Conservation (phyloP, 2,113 vertebrate genomes). For the Eolophus roseicapilla region DNA sequence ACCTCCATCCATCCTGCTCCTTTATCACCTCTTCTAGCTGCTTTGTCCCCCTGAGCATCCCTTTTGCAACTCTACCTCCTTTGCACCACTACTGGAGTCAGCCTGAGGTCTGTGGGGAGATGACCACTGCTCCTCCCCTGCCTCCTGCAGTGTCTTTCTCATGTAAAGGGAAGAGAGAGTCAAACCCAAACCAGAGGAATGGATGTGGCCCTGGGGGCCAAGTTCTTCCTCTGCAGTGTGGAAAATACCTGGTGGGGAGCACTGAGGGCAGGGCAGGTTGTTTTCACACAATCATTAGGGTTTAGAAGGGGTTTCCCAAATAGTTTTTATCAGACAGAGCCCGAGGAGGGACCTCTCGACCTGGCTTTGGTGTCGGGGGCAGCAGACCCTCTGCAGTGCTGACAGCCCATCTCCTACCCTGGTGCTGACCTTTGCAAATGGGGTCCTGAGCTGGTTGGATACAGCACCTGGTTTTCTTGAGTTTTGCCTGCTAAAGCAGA, state of each 20-base stretch:
- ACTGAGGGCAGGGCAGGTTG: background rate
- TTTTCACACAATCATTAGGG: background rate
- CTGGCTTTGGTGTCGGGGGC: background rate
- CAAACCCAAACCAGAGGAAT: background rate
- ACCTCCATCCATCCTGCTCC: background rate
- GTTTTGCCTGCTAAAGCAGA: background rate
- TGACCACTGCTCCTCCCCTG: background rate
- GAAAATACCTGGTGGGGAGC: background rate
- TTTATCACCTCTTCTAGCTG: background rate
- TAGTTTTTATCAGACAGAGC: background rate
- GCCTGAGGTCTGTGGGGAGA: background rate
- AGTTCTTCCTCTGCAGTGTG: background rate
- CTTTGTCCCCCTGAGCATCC: background rate
- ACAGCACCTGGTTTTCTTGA: background rate
- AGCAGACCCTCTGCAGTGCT: background rate
- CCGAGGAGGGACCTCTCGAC: background rate
- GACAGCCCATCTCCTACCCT: background rate
- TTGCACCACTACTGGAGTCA: background rate
- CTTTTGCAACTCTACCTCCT: background rate
- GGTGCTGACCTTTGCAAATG: fast-evolving
- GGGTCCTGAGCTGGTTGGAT: background rate
- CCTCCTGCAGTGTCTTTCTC: background rate
- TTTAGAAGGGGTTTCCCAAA: background rate
- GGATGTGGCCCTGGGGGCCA: background rate
- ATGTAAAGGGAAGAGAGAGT: background rate